Evolutionary conservation across 2,797 vertebrate genomes (phyloP).

Genomic region (Lacerta bilineata): DNA sequence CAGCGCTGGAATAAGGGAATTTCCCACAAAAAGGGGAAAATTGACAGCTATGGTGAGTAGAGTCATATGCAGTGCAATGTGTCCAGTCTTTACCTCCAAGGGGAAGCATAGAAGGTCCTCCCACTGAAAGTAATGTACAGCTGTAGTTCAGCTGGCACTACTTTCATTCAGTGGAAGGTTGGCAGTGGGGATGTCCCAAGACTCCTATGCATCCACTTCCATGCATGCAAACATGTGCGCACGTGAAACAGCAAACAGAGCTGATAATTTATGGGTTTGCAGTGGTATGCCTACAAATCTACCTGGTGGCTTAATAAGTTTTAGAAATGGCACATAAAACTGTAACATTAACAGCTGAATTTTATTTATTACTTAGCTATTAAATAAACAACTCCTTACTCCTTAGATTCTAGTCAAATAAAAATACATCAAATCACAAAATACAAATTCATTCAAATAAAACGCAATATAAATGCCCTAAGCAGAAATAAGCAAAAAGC

Average conservation of each 20-base stretch:
- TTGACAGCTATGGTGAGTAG: too few relatives aligned
- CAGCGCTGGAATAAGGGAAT: too few relatives aligned
- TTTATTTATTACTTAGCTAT: not conserved
- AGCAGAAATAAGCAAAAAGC: not conserved
- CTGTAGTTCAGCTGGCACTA: not conserved
- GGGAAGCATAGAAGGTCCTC: not conserved
- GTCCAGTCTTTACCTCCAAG: not conserved
- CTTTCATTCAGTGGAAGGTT: not conserved
- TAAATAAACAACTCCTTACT: not conserved
- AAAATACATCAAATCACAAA: not conserved
- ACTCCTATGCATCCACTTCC: too few relatives aligned
- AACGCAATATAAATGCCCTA: not conserved
- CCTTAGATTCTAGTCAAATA: not conserved
- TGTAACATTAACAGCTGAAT: not conserved
- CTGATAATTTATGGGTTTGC: constrained; percentile 3
- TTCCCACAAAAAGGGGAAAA: too few relatives aligned
- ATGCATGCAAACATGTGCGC: not conserved
- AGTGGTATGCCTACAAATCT: not conserved
- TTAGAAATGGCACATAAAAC: not conserved
- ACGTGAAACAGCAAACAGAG: not conserved
- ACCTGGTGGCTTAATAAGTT: not conserved
- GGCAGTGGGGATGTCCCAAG: too few relatives aligned
- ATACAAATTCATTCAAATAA: constrained; percentile 2
- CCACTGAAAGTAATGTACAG: not conserved
- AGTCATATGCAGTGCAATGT: not conserved